These are phyloP conservation scores for Heliothis peltigera DNA, from an alignment of 2,888 invertebrate genomes.

Conservation along the genomic window DNA sequence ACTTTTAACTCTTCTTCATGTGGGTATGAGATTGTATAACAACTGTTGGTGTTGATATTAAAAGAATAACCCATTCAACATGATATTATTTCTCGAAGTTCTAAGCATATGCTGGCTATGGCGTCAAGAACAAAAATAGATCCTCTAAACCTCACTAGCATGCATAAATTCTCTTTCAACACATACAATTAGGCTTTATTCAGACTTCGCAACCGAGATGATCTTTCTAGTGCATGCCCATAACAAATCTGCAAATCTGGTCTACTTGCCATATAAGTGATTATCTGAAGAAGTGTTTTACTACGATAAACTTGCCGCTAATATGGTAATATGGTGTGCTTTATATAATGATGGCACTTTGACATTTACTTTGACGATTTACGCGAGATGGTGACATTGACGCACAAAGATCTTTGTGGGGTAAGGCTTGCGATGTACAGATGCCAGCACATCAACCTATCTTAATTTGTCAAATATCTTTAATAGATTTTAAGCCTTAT, in stretches of 20 bases:
- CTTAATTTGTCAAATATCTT: no score
- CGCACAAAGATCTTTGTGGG: constrained; percentile 36
- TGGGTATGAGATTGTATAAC: no score
- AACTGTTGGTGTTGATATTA: no score
- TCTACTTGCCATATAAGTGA: constrained; percentile 38
- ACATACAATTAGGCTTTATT: constrained; percentile 46
- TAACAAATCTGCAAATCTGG: constrained; percentile 51
- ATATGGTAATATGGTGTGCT: constrained; percentile 50
- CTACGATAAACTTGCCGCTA: constrained; percentile 44
- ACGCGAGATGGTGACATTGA: constrained; percentile 46
- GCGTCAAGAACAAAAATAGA: not conserved
- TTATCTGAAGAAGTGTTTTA: constrained; percentile 54
- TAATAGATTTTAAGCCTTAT: no score
- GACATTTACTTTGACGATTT: constrained; percentile 52
- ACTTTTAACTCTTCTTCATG: no score
- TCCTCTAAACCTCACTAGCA: not conserved
- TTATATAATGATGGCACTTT: constrained; percentile 36
- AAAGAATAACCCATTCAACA: no score
- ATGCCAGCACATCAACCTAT: no score
- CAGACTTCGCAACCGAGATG: constrained; percentile 34
- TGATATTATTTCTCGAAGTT: no score
- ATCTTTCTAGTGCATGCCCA: constrained; percentile 51
- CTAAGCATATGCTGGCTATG: no score
- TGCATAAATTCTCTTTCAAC: constrained; percentile 29
- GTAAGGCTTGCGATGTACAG: not conserved